Evolutionary conservation across 2,888 invertebrate species (phyloP).

Genomic region (Platycnemis pennipes): DNA sequence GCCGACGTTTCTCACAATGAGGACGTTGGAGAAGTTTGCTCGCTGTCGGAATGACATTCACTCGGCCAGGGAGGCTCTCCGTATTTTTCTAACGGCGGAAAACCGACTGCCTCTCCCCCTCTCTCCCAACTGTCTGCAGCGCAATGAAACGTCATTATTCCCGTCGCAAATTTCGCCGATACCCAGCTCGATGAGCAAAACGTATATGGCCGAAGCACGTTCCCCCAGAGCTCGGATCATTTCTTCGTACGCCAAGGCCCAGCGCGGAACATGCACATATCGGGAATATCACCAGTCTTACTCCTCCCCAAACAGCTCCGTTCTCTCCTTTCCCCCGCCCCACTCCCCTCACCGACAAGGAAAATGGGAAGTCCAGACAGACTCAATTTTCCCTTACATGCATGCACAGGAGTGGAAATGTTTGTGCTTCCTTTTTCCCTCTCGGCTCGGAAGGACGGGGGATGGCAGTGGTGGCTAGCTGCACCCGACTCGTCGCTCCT

Average conservation of each 20-base stretch:
- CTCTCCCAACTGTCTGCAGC: not conserved
- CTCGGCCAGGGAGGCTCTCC: not conserved
- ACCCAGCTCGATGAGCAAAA: not conserved
- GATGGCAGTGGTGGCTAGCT: not conserved
- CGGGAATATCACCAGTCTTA: not conserved
- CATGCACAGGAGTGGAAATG: not conserved
- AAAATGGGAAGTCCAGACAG: slow-evolving; percentile 29
- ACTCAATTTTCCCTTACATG: slow-evolving; percentile 36
- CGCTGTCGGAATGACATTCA: not conserved
- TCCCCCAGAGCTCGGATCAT: not conserved
- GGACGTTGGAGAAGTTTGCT: not conserved
- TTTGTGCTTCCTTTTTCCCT: slow-evolving; percentile 5
- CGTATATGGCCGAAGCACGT: slow-evolving; percentile 2
- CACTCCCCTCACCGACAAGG: not conserved
- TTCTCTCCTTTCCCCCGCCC: not conserved
- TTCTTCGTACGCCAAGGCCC: not conserved
- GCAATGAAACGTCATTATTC: slow-evolving; percentile 7
- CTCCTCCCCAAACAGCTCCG: not conserved
- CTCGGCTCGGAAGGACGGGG: not conserved
- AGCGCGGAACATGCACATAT: not conserved
- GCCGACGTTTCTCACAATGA: not conserved
- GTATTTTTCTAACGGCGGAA: not conserved
- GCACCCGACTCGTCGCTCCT: not conserved
- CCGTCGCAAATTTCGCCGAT: slow-evolving; percentile 5
- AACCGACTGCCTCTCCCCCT: not conserved